phyloP scores from a whole-genome alignment of 1,140 invertebrate species.

The Glossosoma conforme region DNA sequence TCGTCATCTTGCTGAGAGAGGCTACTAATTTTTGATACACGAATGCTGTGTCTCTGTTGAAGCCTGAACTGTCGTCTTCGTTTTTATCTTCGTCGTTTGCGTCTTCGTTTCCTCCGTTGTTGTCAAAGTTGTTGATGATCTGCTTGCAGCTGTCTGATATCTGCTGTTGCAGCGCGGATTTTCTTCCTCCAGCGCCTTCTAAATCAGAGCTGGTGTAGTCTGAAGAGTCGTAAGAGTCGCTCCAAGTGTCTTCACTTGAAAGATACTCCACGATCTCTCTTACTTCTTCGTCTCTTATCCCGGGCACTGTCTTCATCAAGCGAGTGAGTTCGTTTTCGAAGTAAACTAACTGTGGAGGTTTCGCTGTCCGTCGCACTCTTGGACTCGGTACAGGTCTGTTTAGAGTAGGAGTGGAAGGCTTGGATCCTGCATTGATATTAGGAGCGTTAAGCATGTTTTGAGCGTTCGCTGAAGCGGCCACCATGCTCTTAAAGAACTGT shows the following conservation, averaged over 20 bases:
- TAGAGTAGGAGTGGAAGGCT: constrained; percentile 49
- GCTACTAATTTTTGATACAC: constrained; percentile 80
- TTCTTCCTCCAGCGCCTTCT: constrained; percentile 63
- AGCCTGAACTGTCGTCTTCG: constrained; percentile 52
- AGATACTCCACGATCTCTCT: constrained; percentile 87
- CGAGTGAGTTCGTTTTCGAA: constrained; percentile 85
- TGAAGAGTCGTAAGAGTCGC: constrained; percentile 85
- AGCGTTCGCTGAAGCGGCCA: constrained; percentile 61
- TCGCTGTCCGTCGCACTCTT: constrained; percentile 55
- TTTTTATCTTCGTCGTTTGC: constrained; percentile 50
- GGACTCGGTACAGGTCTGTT: constrained; percentile 52
- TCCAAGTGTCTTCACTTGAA: constrained; percentile 88
- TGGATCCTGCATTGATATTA: constrained; percentile 36
- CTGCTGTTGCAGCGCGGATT: constrained; percentile 73
- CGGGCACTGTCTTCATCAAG: constrained; percentile 88
- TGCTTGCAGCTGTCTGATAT: constrained; percentile 83
- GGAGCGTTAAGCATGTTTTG: constrained; percentile 33
- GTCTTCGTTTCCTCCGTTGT: constrained; percentile 38
- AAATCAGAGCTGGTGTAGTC: constrained; percentile 86
- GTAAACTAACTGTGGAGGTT: constrained; percentile 78
- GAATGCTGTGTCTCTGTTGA: constrained; percentile 70
- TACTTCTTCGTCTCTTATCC: constrained; percentile 83
- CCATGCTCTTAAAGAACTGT: constrained; percentile 85
- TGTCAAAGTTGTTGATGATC: constrained; percentile 81
- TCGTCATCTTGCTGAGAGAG: constrained; percentile 69